A percentile compares a stretch with the other conserved stretches of the same genome.
phyloP scores from a whole-genome alignment of 2,797 vertebrate species.

The Sebastolobus altivelis region DNA sequence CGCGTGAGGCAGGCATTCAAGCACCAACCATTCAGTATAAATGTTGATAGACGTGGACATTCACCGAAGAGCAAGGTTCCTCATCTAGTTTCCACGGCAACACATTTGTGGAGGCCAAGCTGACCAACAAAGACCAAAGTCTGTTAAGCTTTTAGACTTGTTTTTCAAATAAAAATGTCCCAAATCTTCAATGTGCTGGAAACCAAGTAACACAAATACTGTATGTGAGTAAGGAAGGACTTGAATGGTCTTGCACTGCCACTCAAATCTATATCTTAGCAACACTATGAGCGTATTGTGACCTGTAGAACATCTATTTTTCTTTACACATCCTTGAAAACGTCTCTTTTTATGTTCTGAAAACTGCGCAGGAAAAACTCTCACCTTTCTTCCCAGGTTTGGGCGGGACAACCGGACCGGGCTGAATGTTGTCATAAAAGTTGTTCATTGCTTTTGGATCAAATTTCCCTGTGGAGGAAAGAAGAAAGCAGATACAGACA shows the following conservation, averaged over 20 bases:
- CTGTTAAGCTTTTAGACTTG: slow-evolving; percentile 20
- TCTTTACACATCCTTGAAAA: not conserved
- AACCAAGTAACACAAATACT: not conserved
- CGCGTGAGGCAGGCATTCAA: slow-evolving; percentile 24
- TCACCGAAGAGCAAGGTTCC: slow-evolving; percentile 20
- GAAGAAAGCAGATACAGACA: slow-evolving; percentile 42
- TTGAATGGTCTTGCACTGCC: not conserved
- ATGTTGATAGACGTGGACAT: slow-evolving; percentile 18
- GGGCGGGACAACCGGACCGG: slow-evolving; percentile 94
- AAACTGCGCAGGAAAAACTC: slow-evolving; percentile 9
- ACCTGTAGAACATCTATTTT: not conserved
- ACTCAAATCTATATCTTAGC: not conserved
- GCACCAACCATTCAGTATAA: slow-evolving; percentile 22
- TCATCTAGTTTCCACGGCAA: slow-evolving; percentile 48
- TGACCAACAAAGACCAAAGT: slow-evolving; percentile 10
- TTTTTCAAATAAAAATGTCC: slow-evolving; percentile 28
- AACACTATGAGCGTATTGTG: not conserved
- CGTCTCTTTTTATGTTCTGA: not conserved
- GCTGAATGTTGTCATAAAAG: slow-evolving; percentile 97
- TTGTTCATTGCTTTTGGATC: slow-evolving; percentile 95
- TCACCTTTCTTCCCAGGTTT: slow-evolving; percentile 94
- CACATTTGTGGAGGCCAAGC: slow-evolving; percentile 6
- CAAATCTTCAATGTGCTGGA: slow-evolving; percentile 2
- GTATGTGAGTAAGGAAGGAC: slow-evolving; percentile 6
- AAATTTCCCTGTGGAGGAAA: slow-evolving; percentile 91